Evolutionary conservation across 2,113 vertebrate species (phyloP).

Genomic region (Periophthalmus modestus): DNA sequence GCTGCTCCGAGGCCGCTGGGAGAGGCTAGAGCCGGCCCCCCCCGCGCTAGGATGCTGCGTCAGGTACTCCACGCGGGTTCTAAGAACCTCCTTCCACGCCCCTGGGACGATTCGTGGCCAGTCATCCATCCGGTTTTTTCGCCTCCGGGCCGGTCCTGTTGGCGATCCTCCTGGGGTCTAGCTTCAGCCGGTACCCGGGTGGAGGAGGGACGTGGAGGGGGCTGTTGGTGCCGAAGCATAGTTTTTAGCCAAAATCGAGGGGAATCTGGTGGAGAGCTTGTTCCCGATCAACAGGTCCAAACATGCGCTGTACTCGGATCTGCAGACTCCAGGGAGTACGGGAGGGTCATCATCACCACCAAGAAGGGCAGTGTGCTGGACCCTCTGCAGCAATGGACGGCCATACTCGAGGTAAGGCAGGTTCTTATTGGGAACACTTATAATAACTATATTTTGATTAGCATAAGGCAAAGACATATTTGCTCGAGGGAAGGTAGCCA

Average conservation of each 20-base stretch:
- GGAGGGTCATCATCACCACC: conserved; percentile 91
- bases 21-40: conserved; percentile 86
- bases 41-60: conserved; percentile 91
- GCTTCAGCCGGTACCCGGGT: conserved; percentile 96
- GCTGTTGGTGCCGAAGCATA: conserved; percentile 95
- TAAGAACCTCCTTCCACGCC: conserved; percentile 89
- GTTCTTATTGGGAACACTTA: not conserved
- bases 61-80: conserved; percentile 91
- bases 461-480: no score
- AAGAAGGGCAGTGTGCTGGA: conserved; percentile 93
- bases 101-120: conserved; percentile 92
- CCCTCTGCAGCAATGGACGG: conserved; percentile 86
- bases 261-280: conserved; percentile 94
- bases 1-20: conserved; percentile 77
- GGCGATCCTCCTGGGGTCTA: conserved; percentile 93
- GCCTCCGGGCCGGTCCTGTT: conserved; percentile 93
- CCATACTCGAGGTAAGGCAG: conserved; percentile 85
- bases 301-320: conserved; percentile 94
- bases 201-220: conserved; percentile 91
- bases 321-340: conserved; percentile 94
- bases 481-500: no score
- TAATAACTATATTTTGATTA: no score
- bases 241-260: conserved; percentile 96
- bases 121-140: conserved; percentile 98
- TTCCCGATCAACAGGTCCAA: conserved; percentile 96